Percentiles rank a stretch among this genome's conserved stretches.
Evolutionary conservation across 2,888 invertebrate species (phyloP).

Genomic region (Lasioglossum morio): DNA sequence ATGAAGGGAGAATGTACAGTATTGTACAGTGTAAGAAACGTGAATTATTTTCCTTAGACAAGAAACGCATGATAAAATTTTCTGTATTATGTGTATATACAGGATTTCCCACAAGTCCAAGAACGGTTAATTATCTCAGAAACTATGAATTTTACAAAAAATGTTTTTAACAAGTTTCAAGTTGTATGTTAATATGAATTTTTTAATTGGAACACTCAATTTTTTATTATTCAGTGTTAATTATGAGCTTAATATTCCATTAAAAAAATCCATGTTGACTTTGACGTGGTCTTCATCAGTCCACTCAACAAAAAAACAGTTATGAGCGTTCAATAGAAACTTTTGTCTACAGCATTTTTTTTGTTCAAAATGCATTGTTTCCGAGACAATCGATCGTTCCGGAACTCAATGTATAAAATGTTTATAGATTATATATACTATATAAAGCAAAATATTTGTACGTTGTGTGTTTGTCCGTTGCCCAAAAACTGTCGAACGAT

Average conservation of each 20-base stretch:
- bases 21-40: slow-evolving; percentile 2
- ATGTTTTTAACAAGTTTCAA: no score
- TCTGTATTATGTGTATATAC: slow-evolving; percentile 8
- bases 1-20: background rate
- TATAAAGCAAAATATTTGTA: background rate
- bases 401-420: background rate
- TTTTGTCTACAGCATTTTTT: background rate
- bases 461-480: background rate
- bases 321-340: background rate
- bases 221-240: no score
- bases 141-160: no score
- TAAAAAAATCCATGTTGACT: background rate
- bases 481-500: background rate
- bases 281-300: background rate
- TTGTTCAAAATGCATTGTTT: background rate
- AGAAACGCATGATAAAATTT: background rate
- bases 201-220: no score
- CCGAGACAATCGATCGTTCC: background rate
- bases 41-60: slow-evolving; percentile 6
- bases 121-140: background rate
- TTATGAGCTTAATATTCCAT: no score
- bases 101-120: background rate
- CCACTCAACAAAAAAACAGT: no score
- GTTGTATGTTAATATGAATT: no score
- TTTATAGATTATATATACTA: background rate